Base-by-base conservation (phyloP, 1,140 invertebrate species). In the Pachyrhynchus sulphureomaculatus region DNA sequence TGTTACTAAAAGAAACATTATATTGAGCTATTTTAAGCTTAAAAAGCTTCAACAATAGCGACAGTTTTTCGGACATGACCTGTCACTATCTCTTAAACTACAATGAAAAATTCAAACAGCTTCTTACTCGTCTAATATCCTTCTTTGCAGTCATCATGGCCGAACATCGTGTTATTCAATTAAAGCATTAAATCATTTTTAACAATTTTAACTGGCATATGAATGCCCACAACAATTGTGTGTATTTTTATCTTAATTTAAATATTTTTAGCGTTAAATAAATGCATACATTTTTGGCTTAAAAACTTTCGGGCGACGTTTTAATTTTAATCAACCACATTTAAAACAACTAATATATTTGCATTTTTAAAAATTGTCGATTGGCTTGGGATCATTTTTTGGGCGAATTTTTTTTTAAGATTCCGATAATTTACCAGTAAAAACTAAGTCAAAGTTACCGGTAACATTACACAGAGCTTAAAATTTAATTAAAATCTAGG, bases 231-330 rank as follows among this genome's bases (percentile, higher is more conserved):
- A 53, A 53, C 51, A 53, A 53, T 53, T 17, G 51, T 26, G 51
- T 26, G 51, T 53, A 26, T 45, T 44, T 57, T 36, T 20, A 47
- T 48, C 44, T 44, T 57, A 57, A 57, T 57, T 57, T 57, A 53
- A 53, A 41, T 21, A 10, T 41, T 53, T 41, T 24, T 24, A 23
- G 47, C 39, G 51, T 41, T 57, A 48, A 57, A 57, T 57, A 57
- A 57, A 57, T 57, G 55, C 55, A 15, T 44, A 44, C n/a, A 57
- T 57, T 57, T 57, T 57, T 57, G 55, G 55, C 41, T 57, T 57
- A 2, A 36, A n/a, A 44, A 39, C n/a, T n/a, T 39, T 53, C 20
- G 34, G 20, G 33, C 9, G 13, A 24, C 33, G 4, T 29, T 32
- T 47, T 15, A 29, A 24, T 13, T 15, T 24, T 6, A 15, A 24